Base-by-base conservation (phyloP, 2,797 vertebrate genomes). In the Channa striata region DNA sequence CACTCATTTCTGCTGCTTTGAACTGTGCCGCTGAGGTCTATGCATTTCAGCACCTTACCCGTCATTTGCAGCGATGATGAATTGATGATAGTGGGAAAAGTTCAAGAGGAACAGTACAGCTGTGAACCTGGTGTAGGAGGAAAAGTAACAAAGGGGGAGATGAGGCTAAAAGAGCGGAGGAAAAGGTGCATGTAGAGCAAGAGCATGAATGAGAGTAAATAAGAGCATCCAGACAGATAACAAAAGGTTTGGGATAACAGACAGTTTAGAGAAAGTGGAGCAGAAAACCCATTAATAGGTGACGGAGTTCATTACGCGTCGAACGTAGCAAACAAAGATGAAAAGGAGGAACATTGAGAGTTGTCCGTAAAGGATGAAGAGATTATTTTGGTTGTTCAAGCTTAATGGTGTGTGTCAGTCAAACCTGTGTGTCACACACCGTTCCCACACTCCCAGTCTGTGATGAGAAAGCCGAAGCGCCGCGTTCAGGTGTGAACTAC, bases 341-440 rank as follows among this genome's bases (percentile, higher is more conserved):
- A 84, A 66, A 81, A 46, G 33, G 1, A 1, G 11, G 39, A 73
- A 37, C 42, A 40, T 5, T 57, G 54, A 52, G 57, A 56, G 46
- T 66, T 52, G 80, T 68, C 60, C 59, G 19, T 68, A 43, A 30
- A 49, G 70, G 67, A 82, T 62, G 62, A 82, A 75, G 68, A 60
- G 39, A 46, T 17, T 47, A 49, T 67, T 59, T 51, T 49, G 16
- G 39, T 77, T 74, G 21, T 56, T 67, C 50, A 72, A 17, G 77
- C 79, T 78, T 42, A n/a, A 74, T 78, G 77, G 65, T 48, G 25
- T 44, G 48, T 72, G 80, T 88, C 81, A 84, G 68, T 87, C 73
- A 82, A 74, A 72, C n/a, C 4, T 17, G 16, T 3, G 11, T 59
- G 73, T 60, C 66, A 67, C 65, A 80, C 74, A 82, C 74, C 57